A percentile compares a stretch with the other conserved stretches of the same genome.
Evolutionary conservation across 1,140 invertebrate species (phyloP).

Genomic region (Bombyx mandarina): DNA sequence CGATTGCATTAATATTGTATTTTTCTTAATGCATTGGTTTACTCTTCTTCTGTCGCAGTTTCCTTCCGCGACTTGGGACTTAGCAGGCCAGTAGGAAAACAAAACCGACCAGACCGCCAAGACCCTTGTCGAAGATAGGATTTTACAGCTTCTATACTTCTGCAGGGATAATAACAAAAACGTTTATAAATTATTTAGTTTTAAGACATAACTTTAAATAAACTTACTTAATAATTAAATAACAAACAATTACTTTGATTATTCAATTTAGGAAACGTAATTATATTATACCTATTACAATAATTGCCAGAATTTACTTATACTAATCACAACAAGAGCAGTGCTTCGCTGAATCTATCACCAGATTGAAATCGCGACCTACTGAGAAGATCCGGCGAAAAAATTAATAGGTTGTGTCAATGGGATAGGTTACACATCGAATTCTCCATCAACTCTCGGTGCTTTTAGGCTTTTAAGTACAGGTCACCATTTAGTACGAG

Average conservation of each 20-base stretch:
- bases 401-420: too few relatives aligned
- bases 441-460: too few relatives aligned
- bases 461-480: too few relatives aligned
- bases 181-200: not conserved
- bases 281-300: not conserved
- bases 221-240: not conserved
- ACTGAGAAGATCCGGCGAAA: too few relatives aligned
- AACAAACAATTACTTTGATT: not conserved
- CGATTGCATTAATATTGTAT: too few relatives aligned
- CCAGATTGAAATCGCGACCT: too few relatives aligned
- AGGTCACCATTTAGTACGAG: too few relatives aligned
- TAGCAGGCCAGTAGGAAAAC: constrained; percentile 63
- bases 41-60: constrained; percentile 1
- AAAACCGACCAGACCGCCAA: constrained; percentile 54
- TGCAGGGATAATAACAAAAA: too few relatives aligned
- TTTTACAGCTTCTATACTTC: not conserved
- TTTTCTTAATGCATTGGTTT: too few relatives aligned
- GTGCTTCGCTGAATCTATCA: too few relatives aligned
- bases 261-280: not conserved
- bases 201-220: not conserved
- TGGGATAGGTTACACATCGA: too few relatives aligned
- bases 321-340: too few relatives aligned
- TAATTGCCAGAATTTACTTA: not conserved
- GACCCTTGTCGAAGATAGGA: constrained; percentile 38
- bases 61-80: constrained; percentile 53